Base-by-base conservation (phyloP, 2,113 vertebrate genomes). In the Laterallus jamaicensis region DNA sequence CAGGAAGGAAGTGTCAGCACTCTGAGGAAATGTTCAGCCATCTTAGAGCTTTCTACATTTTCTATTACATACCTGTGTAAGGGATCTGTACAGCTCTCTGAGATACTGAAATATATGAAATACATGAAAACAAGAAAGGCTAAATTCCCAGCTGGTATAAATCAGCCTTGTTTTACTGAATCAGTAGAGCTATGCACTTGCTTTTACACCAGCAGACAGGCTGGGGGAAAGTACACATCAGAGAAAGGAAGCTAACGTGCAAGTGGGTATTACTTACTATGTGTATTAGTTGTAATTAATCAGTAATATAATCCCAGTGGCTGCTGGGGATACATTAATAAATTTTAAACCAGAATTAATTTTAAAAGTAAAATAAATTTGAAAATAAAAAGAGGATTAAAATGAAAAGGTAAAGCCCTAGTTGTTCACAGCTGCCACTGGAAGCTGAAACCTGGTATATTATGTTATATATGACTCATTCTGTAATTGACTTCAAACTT, bases 11-110 rank as follows among this genome's bases (percentile, higher is more conserved):
- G 39, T 75, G 35, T 90, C 75, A 87, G 63, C 40, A 86, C 60
- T 86, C 35, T 7, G 16, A 90, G 54, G 62, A 88, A 75, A 64
- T 75, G 20, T 64, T 86, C 73, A 32, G 49, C 56, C 82, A 68
- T 93, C 49, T 88, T 68, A 81, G 24, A 81, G 39, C 32, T 94
- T 86, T 93, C 70, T 73, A 39, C 44, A 58, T 93, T 88, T 93
- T 92, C 39, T 68, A 9, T 75, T 90, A 37, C n/a, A 54, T 60
- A 68, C 60, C 64, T 84, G 42, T 55, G 2, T 63, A 67, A 88
- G 56, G 71, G 29, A 68, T 68, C 62, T 66, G 39, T 83, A 52
- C 52, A 74, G 47, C 39, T 78, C 68, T 64, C 1, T 64, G 73
- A 86, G 29, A 78, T 42, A 83, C 26, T 63, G 13, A 47, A 47